Evolutionary conservation across 2,113 vertebrate genomes (phyloP).

Genomic region (Engystomops pustulosus): DNA sequence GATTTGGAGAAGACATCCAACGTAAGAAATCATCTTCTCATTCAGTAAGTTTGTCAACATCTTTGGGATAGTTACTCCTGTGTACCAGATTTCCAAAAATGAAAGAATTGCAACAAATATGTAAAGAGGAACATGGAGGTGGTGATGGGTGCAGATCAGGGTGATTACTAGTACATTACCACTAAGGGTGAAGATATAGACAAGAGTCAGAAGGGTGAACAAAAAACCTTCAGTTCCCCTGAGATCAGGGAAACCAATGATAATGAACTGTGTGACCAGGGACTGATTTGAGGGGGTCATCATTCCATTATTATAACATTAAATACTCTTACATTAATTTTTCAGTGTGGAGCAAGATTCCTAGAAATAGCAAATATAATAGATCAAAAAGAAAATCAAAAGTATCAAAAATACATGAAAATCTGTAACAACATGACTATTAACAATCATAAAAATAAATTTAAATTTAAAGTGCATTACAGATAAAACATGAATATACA

Average conservation of each 20-base stretch:
- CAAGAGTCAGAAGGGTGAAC: conserved; percentile 27
- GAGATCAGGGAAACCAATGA: conserved; percentile 32
- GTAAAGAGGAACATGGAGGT: conserved; percentile 53
- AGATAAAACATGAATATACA: no score
- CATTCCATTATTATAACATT: not conserved
- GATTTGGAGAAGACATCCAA: conserved; percentile 44
- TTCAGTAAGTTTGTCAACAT: conserved; percentile 43
- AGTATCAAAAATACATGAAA: no score
- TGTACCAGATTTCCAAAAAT: conserved; percentile 53
- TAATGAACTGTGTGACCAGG: conserved; percentile 44
- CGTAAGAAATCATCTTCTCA: conserved; percentile 29
- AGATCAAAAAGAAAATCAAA: no score
- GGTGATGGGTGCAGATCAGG: conserved; percentile 30
- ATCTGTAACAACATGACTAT: no score
- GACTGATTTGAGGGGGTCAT: not conserved
- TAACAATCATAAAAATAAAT: no score
- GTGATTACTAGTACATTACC: conserved; percentile 40
- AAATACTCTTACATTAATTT: no score
- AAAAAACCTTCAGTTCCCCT: not conserved
- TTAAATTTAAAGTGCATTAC: no score
- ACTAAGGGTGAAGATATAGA: conserved; percentile 47
- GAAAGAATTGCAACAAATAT: conserved; percentile 51
- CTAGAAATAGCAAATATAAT: no score
- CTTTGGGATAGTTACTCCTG: conserved; percentile 49
- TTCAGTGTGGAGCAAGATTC: no score